These are phyloP conservation scores for Dinocampus coccinellae DNA, from an alignment of 2,888 invertebrate genomes.

Conservation along the genomic window DNA sequence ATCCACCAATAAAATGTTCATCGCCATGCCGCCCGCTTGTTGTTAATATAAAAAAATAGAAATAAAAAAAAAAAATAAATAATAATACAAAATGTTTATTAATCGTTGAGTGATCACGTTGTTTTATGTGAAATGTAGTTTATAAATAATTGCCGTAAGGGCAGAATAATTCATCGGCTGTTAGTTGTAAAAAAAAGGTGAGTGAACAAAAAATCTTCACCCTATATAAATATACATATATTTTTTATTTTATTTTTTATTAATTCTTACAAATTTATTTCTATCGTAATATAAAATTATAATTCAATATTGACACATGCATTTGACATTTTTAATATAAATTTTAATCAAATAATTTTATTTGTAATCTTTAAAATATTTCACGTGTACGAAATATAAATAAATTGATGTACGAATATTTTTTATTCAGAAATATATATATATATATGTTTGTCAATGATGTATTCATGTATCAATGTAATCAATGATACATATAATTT, in stretches of 20 bases:
- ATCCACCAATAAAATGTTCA: slow-evolving; percentile 51
- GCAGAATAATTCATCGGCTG: slow-evolving; percentile 53
- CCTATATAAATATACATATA: not conserved
- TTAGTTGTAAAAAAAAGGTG: slow-evolving; percentile 56
- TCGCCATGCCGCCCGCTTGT: slow-evolving; percentile 58
- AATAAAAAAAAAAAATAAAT: slow-evolving; percentile 17
- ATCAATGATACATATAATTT: too few relatives aligned
- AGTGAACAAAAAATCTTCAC: slow-evolving; percentile 39
- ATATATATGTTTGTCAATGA: not conserved
- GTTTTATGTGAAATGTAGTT: slow-evolving; percentile 63
- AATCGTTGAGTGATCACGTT: slow-evolving; percentile 57
- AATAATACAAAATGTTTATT: slow-evolving; percentile 59
- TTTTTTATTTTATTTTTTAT: not conserved
- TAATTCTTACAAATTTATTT: too few relatives aligned
- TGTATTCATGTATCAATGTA: not conserved
- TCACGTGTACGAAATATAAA: not conserved
- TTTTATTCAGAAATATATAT: not conserved
- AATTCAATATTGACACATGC: not conserved
- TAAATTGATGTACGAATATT: not conserved
- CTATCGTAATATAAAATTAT: not conserved
- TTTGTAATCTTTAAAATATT: not conserved
- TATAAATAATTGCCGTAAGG: slow-evolving; percentile 60
- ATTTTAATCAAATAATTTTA: not conserved
- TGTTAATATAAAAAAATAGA: slow-evolving; percentile 53
- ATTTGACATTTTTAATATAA: too few relatives aligned